Base-by-base conservation (phyloP, 2,113 vertebrate species). In the Ornithorhynchus anatinus region DNA sequence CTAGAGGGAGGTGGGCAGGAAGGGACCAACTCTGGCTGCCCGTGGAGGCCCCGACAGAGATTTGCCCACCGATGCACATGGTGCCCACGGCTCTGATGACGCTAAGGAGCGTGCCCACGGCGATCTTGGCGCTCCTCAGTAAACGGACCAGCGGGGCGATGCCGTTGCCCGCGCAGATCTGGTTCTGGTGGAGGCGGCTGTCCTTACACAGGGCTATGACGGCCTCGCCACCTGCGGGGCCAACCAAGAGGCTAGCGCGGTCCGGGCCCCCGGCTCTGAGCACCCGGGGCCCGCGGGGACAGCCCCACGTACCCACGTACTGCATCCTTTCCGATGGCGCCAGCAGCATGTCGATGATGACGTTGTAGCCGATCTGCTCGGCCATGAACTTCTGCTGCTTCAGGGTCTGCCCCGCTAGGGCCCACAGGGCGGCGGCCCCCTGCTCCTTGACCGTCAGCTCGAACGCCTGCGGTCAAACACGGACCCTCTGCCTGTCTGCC, bases 321-420 rank as follows among this genome's bases (percentile, higher is more conserved):
- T 93, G 94, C 92, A 95, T 94, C 75, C 90, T 94, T 73, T 93
- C 92, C 19, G 94, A 95, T 17, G 92, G 80, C 10, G 93, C 92
- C 36, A 93, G 62, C 64, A 94, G 90, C 89, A 95, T 90, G 35
- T 93, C 89, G 37, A 94, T 92, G 79, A 94, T 89, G 37, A 92
- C 91, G 60, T 86, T 90, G 71, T 92, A 92, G n/a, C 93, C 90
- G 38, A 95, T 94, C 54, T 91, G 83, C 64, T 93, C 88, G 10
- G 92, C 92, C 86, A 94, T 93, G 22, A 69, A 77, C 50, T 91
- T 94, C 53, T 93, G 92, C 58, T 94, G 94, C 45, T 92, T 92
- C 36, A 86, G 60, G 1, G 89, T 92, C 69, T 93, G 88, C 23
- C 94, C 94, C 14, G 93, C 91, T 54, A 95, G 72, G 23, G 87